Evolutionary conservation across 2,888 invertebrate species (phyloP).

Genomic region (Athalia circularis): DNA sequence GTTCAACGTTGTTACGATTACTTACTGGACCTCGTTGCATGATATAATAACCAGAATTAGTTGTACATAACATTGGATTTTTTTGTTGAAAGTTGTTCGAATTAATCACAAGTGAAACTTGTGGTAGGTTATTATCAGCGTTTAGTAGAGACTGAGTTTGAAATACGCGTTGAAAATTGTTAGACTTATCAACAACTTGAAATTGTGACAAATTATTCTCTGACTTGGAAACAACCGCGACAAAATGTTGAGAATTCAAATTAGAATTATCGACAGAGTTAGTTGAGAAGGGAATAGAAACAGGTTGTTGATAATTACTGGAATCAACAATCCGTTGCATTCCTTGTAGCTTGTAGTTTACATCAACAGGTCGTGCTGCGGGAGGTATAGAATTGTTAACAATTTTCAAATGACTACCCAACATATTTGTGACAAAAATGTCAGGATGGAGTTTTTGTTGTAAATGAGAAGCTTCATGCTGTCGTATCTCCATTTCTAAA

Average conservation of each 20-base stretch:
- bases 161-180: background rate
- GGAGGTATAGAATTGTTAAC: no score
- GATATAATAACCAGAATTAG: background rate
- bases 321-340: background rate
- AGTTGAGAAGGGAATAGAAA: background rate
- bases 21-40: background rate
- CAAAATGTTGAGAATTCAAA: background rate
- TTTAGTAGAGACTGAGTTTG: background rate
- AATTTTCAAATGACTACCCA: no score
- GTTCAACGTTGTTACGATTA: background rate
- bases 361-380: no score
- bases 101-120: background rate
- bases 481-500: constrained; percentile 1
- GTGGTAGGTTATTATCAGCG: background rate
- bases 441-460: background rate
- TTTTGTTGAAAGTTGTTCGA: background rate
- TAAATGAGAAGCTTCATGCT: constrained; percentile 21
- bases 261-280: background rate
- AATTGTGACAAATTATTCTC: background rate
- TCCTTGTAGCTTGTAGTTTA: background rate
- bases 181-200: background rate
- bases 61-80: background rate
- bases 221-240: background rate
- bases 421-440: no score
- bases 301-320: background rate